Percentiles rank a stretch among this genome's conserved stretches.
Evolutionary conservation across 2,797 vertebrate genomes (phyloP).

Genomic region (Mormyrus proboscirostris): DNA sequence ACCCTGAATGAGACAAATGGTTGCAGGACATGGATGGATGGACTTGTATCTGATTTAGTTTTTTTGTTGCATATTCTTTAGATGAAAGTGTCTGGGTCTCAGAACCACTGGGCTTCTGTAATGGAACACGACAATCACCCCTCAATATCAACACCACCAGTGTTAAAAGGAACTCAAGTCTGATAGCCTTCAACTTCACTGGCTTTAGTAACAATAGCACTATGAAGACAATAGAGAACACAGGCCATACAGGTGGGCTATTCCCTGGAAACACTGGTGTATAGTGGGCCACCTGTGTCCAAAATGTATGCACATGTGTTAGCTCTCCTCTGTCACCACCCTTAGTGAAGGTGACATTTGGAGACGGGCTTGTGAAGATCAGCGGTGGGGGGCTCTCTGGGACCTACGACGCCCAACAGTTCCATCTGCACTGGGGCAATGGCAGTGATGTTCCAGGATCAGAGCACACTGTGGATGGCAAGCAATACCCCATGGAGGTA

Average conservation of each 20-base stretch:
- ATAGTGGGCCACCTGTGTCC: background rate
- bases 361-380: slow-evolving; percentile 19
- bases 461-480: slow-evolving; percentile 60
- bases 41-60: background rate
- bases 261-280: background rate
- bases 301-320: background rate
- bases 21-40: background rate
- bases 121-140: slow-evolving; percentile 56
- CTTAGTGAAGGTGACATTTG: slow-evolving; percentile 48
- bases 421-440: slow-evolving; percentile 69
- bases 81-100: slow-evolving; percentile 36
- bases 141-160: slow-evolving; percentile 48
- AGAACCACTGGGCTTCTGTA: slow-evolving; percentile 29
- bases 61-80: background rate
- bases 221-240: slow-evolving; percentile 41
- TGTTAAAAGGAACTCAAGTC: background rate
- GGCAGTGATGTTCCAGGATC: slow-evolving; percentile 45
- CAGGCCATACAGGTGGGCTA: slow-evolving; percentile 45
- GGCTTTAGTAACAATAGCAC: slow-evolving; percentile 22
- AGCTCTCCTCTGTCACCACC: background rate
- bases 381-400: slow-evolving; percentile 43
- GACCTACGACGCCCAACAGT: slow-evolving; percentile 45
- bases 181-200: slow-evolving; percentile 41
- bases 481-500: slow-evolving; percentile 64
- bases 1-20: background rate